Evolutionary conservation across 2,113 vertebrate genomes (phyloP).

Genomic region (Terrapene triunguis): DNA sequence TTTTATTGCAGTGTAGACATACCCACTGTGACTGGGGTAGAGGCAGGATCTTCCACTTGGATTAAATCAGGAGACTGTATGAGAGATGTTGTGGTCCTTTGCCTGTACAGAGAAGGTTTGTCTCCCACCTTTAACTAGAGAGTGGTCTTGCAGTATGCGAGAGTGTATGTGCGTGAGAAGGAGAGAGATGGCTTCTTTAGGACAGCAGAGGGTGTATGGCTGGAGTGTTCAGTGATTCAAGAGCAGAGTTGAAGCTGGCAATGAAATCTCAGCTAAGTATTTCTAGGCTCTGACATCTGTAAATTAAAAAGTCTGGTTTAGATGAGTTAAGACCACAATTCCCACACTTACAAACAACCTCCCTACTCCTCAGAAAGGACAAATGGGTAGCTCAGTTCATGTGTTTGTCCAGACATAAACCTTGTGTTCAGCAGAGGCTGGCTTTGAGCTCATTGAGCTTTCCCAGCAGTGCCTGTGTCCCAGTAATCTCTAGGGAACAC

Average conservation of each 20-base stretch:
- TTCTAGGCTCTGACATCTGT: neutral
- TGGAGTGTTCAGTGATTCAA: neutral
- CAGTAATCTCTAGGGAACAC: neutral
- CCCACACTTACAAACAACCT: fast-evolving
- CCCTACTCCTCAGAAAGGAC: fast-evolving
- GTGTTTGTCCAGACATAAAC: neutral
- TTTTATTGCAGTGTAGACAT: neutral
- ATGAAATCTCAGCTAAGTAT: neutral
- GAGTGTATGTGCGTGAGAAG: neutral
- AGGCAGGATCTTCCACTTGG: neutral
- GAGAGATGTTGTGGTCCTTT: neutral
- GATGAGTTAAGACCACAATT: neutral
- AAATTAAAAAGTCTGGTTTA: neutral
- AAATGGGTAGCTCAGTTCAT: neutral
- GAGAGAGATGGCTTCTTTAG: neutral
- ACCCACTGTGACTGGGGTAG: neutral
- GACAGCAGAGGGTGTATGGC: neutral
- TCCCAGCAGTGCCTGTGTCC: neutral
- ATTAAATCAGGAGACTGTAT: neutral
- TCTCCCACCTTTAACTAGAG: neutral
- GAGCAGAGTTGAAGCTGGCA: neutral
- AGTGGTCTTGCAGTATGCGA: neutral
- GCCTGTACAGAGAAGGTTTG: neutral
- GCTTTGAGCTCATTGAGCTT: neutral
- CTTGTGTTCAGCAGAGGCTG: neutral